These are phyloP conservation scores for Ornithoptera priamus DNA, from an alignment of 2,888 invertebrate species.

Conservation along the genomic window DNA sequence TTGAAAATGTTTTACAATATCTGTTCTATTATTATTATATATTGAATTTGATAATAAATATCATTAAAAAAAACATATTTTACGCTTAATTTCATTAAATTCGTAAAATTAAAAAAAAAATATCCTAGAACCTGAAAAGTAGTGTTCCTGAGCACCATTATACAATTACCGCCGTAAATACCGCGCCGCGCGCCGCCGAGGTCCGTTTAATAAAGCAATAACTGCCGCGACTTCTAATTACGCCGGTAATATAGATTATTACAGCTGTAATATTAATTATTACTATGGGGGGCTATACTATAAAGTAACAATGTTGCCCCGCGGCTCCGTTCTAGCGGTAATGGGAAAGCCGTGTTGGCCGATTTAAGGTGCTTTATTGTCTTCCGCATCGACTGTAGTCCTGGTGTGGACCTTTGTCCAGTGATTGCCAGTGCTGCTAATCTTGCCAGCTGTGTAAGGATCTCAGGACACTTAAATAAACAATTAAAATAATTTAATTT, in stretches of 20 bases:
- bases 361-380: not conserved
- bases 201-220: slow-evolving; percentile 40
- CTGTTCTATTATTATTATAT: too few species aligned
- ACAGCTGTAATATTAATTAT: slow-evolving; percentile 40
- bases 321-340: slow-evolving; percentile 7
- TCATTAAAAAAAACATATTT: not conserved
- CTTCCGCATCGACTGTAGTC: not conserved
- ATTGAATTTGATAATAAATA: too few species aligned
- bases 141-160: slow-evolving; percentile 3
- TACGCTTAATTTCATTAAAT: not conserved
- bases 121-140: not conserved
- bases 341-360: slow-evolving; percentile 11
- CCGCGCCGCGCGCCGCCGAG: slow-evolving; percentile 26
- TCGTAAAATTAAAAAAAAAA: not conserved
- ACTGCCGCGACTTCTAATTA: slow-evolving; percentile 40
- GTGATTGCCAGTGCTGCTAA: too few species aligned
- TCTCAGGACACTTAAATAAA: too few species aligned
- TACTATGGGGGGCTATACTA: slow-evolving; percentile 14
- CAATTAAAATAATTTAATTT: too few species aligned
- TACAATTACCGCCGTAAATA: slow-evolving; percentile 21
- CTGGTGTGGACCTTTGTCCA: not conserved
- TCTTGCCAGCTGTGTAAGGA: too few species aligned
- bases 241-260: slow-evolving; percentile 39
- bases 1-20: too few species aligned
- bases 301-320: slow-evolving; percentile 19